A percentile compares a stretch with the other conserved stretches of the same genome.
These are phyloP conservation scores for Eupsilia transversa DNA, from an alignment of 2,888 invertebrate genomes.

Conservation along the genomic window DNA sequence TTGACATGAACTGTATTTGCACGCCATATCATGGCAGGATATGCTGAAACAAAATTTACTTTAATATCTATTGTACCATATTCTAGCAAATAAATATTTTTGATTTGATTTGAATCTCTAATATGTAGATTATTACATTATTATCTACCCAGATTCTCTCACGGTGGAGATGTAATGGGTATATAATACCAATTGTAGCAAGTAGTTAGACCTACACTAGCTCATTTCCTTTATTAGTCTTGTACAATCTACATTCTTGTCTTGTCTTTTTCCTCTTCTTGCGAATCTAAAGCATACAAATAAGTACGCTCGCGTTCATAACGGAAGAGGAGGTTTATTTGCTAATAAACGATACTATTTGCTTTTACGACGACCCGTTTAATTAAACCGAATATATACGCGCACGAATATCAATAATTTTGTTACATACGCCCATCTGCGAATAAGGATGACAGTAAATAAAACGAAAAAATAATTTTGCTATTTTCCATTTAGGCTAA, in stretches of 20 bases:
- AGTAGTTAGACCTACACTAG: background rate
- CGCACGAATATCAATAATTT: slow-evolving; percentile 70
- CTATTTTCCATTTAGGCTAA: background rate
- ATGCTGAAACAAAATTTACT: no score
- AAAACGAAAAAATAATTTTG: background rate
- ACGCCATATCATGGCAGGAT: no score
- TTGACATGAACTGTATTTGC: no score
- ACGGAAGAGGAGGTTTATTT: slow-evolving; percentile 57
- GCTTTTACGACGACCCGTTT: slow-evolving; percentile 67
- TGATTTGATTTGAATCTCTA: no score
- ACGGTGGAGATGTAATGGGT: background rate
- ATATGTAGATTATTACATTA: no score
- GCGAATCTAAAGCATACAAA: slow-evolving; percentile 19
- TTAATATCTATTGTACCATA: no score
- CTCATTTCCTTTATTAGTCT: slow-evolving; percentile 5
- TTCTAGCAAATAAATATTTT: no score
- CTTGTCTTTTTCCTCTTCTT: slow-evolving; percentile 6
- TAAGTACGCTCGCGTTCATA: slow-evolving; percentile 34
- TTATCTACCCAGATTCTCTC: background rate
- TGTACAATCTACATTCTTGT: background rate
- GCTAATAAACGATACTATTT: slow-evolving; percentile 66
- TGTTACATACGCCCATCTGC: slow-evolving; percentile 43
- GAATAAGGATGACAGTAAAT: slow-evolving; percentile 45
- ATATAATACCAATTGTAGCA: background rate
- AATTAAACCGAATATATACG: slow-evolving; percentile 68